Base-by-base conservation (phyloP, 2,113 vertebrate genomes). In the Pseudolaguvia tuberculata region DNA sequence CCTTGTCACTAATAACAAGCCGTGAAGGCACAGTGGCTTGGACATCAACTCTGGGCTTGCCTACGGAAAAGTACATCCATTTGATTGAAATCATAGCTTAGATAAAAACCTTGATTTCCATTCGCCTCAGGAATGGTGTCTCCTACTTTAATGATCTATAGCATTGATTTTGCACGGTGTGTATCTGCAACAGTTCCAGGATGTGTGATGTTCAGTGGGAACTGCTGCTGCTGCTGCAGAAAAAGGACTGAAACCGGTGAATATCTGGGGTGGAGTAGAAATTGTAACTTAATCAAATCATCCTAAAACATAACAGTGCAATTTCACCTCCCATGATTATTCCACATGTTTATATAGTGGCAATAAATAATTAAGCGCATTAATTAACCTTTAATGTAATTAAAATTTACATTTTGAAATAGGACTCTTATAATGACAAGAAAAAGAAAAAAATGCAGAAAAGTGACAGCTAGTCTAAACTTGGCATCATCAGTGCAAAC, bases 31-130 rank as follows among this genome's bases (percentile, higher is more conserved):
- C 81, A 50, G 81, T 73, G 1, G 78, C 83, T 67, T 80, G 75
- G 70, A 83, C 67, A 9, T 86, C 88, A 20, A 91, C 88, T 72
- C 89, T 91, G 15, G 91, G 92, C 62, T 87, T 88, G 82, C 94
- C 96, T 98, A 83, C 70, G 69, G 75, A 77, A 42, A 12, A n/a
- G 39, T 45, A 62, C 20, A 55, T 15, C 13, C 25, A 11, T 13
- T 20, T 3, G 25, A 14, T 2, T 50, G 50, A 9, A 65, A 65
- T 9, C 21, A 5, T 21, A 42, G 12, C 18, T 65, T 17, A 21
- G 18, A 39, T 62, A 5, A 61, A 10, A 35, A 35, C 31, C 31
- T 35, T 35, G 3, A 35, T 35, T 35, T 35, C 6, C 6, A 3
- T 35, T 35, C 6, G 3, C 31, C 31, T n/a, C n/a, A n/a, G n/a